Percentiles rank a stretch among this genome's conserved stretches.
phyloP scores from a whole-genome alignment of 2,888 invertebrate species.

The Parthenolecanium corni region DNA sequence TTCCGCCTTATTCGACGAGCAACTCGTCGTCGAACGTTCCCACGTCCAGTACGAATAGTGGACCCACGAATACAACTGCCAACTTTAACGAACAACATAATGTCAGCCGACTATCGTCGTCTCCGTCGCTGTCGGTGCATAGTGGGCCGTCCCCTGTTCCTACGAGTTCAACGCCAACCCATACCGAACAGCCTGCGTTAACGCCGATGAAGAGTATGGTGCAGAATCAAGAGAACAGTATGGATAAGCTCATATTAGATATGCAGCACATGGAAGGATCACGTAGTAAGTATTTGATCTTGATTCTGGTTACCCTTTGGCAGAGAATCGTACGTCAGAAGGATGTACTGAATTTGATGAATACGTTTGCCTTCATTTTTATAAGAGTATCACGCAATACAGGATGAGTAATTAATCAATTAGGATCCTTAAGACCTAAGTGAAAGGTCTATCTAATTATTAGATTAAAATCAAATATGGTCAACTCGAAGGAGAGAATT shows the following conservation, averaged over 20 bases:
- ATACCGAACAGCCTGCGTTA: conserved; percentile 1
- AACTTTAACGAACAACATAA: conserved; percentile 31
- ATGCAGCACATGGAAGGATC: conserved; percentile 12
- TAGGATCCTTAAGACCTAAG: too few species aligned
- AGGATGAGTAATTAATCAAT: too few species aligned
- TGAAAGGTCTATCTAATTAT: too few species aligned
- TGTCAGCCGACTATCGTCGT: conserved; percentile 32
- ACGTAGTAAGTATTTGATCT: conserved; percentile 9
- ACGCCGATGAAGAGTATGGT: conserved; percentile 15
- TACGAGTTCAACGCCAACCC: conserved; percentile 20
- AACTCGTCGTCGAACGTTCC: neutral
- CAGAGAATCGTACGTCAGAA: neutral
- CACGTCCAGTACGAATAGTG: conserved; percentile 9
- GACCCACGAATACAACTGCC: neutral
- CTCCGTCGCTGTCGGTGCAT: conserved; percentile 44
- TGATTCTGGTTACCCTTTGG: neutral
- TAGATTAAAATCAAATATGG: too few species aligned
- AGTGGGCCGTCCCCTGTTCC: conserved; percentile 47
- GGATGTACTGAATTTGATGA: neutral
- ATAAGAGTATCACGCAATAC: too few species aligned
- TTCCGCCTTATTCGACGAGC: conserved; percentile 16
- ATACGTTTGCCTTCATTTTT: too few species aligned
- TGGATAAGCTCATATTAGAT: conserved; percentile 18
- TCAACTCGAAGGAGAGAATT: too few species aligned
- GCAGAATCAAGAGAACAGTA: conserved; percentile 15